Evolutionary conservation across 1,140 invertebrate species (phyloP).

Genomic region (Galleria mellonella): DNA sequence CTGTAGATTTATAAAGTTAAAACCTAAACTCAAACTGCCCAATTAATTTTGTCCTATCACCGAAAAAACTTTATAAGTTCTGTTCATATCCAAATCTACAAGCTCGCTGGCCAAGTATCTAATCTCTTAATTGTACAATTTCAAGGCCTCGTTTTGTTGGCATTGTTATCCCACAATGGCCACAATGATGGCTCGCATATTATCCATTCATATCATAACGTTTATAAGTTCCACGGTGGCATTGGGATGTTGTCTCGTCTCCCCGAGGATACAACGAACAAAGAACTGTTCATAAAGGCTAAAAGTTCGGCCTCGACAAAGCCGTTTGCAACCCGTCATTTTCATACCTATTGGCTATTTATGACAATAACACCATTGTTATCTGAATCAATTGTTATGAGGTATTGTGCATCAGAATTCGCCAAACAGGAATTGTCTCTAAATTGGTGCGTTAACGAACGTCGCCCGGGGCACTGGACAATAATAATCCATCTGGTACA

Average conservation of each 20-base stretch:
- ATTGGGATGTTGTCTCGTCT: constrained; percentile 49
- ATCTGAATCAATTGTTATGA: constrained; percentile 32
- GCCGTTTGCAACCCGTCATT: constrained; percentile 63
- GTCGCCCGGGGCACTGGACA: constrained; percentile 16
- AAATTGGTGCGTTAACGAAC: constrained; percentile 37
- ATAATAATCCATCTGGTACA: constrained; percentile 9
- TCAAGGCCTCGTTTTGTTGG: constrained; percentile 40
- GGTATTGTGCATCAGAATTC: constrained; percentile 49
- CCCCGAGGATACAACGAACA: constrained; percentile 60
- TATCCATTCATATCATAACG: constrained; percentile 68
- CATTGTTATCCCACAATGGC: constrained; percentile 33
- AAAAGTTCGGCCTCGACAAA: constrained; percentile 41
- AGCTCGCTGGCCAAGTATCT: constrained; percentile 35
- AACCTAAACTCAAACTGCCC: no score
- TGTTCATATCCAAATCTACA: constrained; percentile 7
- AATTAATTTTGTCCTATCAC: no score
- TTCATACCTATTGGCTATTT: constrained; percentile 69
- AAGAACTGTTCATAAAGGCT: constrained; percentile 51
- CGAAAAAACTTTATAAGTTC: background rate
- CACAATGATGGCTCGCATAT: constrained; percentile 35
- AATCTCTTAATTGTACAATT: constrained; percentile 56
- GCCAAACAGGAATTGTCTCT: constrained; percentile 66
- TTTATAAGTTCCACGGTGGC: constrained; percentile 60
- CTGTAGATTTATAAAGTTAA: no score
- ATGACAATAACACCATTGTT: constrained; percentile 65